These are phyloP conservation scores for Cynaeus angustus DNA, from an alignment of 2,888 invertebrate species.

Conservation along the genomic window DNA sequence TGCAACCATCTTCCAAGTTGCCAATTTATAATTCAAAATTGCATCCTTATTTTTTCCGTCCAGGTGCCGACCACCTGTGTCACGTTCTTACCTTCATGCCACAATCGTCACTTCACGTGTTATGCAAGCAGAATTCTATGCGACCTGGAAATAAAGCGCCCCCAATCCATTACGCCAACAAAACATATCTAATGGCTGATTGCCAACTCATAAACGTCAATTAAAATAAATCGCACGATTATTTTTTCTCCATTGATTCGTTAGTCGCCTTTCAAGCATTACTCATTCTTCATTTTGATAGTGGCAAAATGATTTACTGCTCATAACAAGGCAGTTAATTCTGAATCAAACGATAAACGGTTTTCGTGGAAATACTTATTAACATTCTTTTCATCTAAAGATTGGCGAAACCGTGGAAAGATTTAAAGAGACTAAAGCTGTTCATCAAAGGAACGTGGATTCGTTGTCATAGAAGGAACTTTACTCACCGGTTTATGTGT, in stretches of 20 bases:
- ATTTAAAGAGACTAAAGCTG: constrained; percentile 15
- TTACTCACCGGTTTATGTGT: constrained; percentile 56
- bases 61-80: constrained; percentile 47
- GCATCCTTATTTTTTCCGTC: constrained; percentile 1
- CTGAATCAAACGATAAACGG: constrained; percentile 6
- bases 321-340: constrained; percentile 14
- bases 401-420: background rate
- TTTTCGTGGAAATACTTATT: constrained; percentile 3
- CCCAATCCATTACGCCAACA: constrained; percentile 6
- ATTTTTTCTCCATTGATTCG: constrained; percentile 10
- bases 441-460: constrained; percentile 4
- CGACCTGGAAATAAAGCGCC: constrained; percentile 26
- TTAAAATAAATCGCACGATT: constrained; percentile 38
- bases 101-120: constrained; percentile 16
- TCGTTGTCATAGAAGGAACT: constrained; percentile 9
- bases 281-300: constrained; percentile 23
- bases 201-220: constrained; percentile 44
- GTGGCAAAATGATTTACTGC: constrained; percentile 6
- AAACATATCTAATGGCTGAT: constrained; percentile 33
- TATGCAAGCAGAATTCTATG: constrained; percentile 26
- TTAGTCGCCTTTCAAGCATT: constrained; percentile 17
- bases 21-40: background rate
- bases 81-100: constrained; percentile 38
- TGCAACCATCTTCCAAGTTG: too few species aligned
- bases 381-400: constrained; percentile 15